These are phyloP conservation scores for Eucera pruinosa DNA, from an alignment of 2,888 invertebrate species.

Conservation along the genomic window DNA sequence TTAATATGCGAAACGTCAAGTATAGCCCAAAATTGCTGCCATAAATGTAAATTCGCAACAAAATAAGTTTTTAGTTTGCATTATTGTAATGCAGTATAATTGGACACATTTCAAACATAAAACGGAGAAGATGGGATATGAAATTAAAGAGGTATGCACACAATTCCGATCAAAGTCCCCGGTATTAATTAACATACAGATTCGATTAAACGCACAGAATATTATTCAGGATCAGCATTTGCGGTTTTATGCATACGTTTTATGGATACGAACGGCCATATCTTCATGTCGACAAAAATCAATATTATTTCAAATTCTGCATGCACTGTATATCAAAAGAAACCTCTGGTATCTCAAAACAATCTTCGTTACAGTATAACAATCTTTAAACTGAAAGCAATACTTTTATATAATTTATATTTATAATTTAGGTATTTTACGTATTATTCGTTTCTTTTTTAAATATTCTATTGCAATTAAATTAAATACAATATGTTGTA, in stretches of 20 bases:
- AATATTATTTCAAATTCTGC: conserved; percentile 40
- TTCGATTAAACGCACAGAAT: conserved; percentile 43
- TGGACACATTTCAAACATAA: conserved; percentile 53
- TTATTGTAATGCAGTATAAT: conserved; percentile 54
- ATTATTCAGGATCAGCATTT: conserved; percentile 40
- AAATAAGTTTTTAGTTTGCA: conserved; percentile 60
- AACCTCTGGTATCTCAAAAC: neutral
- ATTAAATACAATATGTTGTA: no score
- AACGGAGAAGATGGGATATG: conserved; percentile 41
- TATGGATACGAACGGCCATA: conserved; percentile 24
- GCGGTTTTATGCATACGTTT: conserved; percentile 42
- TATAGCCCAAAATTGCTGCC: conserved; percentile 47
- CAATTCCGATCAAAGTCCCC: conserved; percentile 45
- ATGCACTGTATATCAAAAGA: neutral
- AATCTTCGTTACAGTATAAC: neutral
- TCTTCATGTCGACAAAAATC: conserved; percentile 27
- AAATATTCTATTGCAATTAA: no score
- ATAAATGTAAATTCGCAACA: conserved; percentile 56
- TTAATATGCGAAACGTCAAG: conserved; percentile 59
- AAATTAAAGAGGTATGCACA: conserved; percentile 54
- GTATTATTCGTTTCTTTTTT: no score
- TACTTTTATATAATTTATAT: no score
- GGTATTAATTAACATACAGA: conserved; percentile 49
- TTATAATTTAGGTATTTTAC: no score
- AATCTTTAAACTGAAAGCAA: no score